phyloP scores from a whole-genome alignment of 2,113 vertebrate species.

The Eleginops maclovinus region DNA sequence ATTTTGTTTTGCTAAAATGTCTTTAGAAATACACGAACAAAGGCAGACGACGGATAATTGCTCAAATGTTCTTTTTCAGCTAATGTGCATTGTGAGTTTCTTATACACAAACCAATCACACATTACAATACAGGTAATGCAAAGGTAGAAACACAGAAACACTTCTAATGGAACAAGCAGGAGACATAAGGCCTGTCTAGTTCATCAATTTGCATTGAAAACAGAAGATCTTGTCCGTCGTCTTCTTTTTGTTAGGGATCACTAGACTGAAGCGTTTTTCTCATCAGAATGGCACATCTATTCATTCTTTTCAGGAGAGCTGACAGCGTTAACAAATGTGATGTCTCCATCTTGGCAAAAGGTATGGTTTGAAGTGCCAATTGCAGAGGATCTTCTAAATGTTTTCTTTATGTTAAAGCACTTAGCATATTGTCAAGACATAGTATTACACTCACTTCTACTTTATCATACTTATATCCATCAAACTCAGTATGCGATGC shows the following conservation, averaged over 20 bases:
- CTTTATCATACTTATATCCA: neutral
- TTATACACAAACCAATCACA: neutral
- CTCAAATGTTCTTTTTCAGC: neutral
- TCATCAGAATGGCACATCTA: neutral
- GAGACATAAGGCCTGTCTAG: neutral
- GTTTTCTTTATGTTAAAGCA: neutral
- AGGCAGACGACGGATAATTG: neutral
- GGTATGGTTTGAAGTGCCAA: neutral
- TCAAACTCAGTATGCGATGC: neutral
- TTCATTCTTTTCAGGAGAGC: neutral
- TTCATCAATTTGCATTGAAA: neutral
- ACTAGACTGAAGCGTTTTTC: neutral
- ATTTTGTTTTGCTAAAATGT: neutral
- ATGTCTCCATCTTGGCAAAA: neutral
- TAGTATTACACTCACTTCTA: neutral
- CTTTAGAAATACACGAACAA: neutral
- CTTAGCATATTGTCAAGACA: neutral
- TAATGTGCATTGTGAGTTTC: neutral
- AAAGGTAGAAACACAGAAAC: neutral
- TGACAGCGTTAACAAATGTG: neutral
- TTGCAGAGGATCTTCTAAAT: neutral
- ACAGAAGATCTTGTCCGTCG: neutral
- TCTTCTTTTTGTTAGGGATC: neutral
- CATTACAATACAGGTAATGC: neutral
- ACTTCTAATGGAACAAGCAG: conserved; percentile 1